Percentiles rank a stretch among this genome's conserved stretches.
Evolutionary conservation across 2,888 invertebrate species (phyloP).

Genomic region (Strigamia crassipes): DNA sequence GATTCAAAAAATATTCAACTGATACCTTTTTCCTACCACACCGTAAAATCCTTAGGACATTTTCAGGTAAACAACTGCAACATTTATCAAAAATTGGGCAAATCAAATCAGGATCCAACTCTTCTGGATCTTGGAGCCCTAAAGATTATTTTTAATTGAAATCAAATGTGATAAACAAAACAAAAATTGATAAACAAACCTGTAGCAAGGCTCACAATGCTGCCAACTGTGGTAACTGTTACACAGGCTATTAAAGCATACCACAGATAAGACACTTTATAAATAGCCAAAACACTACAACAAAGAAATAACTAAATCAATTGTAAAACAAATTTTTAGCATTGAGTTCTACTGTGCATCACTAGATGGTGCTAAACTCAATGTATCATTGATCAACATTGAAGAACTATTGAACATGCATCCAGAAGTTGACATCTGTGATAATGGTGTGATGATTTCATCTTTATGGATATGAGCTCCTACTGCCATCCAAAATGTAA

Average conservation of each 20-base stretch:
- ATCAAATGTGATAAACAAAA: not conserved
- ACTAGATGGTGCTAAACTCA: not conserved
- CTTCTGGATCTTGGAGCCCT: not conserved
- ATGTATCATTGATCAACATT: not conserved
- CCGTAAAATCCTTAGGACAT: not conserved
- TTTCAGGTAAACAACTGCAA: not conserved
- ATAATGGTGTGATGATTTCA: not conserved
- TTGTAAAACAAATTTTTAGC: not conserved
- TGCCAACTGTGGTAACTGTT: not conserved
- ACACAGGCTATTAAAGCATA: not conserved
- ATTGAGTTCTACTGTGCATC: not conserved
- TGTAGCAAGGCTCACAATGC: not conserved
- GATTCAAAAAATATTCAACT: not conserved
- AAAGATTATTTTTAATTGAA: not conserved
- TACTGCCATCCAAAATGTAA: constrained; percentile 22
- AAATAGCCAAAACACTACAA: constrained; percentile 8
- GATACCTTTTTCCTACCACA: not conserved
- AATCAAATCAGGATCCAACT: not conserved
- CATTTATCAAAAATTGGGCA: not conserved
- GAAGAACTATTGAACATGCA: not conserved
- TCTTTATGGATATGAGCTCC: not conserved
- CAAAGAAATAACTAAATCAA: not conserved
- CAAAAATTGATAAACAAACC: not conserved
- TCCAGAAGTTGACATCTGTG: not conserved
- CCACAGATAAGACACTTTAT: constrained; percentile 25